Evolutionary conservation across 2,113 vertebrate species (phyloP).

Genomic region (Arizona elegans): DNA sequence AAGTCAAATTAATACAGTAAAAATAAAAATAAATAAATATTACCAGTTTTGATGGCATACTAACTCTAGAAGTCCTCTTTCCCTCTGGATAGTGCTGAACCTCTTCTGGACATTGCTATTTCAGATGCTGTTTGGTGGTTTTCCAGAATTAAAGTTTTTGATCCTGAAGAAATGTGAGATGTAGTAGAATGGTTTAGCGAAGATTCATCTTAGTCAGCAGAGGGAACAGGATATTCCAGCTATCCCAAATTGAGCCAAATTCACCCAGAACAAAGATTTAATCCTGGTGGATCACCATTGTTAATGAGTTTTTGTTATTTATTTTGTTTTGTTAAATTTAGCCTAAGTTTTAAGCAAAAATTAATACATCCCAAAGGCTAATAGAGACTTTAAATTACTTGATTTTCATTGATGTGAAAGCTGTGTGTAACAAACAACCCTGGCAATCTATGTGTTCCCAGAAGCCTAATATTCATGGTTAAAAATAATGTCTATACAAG

Average conservation of each 20-base stretch:
- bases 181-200: background rate
- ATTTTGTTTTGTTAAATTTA: background rate
- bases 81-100: background rate
- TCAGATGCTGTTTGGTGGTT: background rate
- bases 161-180: background rate
- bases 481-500: slow-evolving; percentile 4
- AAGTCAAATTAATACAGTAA: background rate
- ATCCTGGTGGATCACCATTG: background rate
- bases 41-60: background rate
- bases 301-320: background rate
- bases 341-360: slow-evolving; percentile 11
- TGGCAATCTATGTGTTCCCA: background rate
- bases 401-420: background rate
- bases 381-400: background rate
- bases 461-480: slow-evolving; percentile 9
- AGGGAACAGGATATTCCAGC: background rate
- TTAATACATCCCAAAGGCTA: slow-evolving; percentile 11
- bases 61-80: background rate
- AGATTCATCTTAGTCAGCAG: background rate
- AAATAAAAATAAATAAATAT: background rate
- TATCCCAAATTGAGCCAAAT: background rate
- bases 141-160: background rate
- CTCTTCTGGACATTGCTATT: background rate
- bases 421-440: background rate
- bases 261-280: background rate